Evolutionary conservation across 2,797 vertebrate genomes (phyloP).

Genomic region (Phyllotis vaccarum): DNA sequence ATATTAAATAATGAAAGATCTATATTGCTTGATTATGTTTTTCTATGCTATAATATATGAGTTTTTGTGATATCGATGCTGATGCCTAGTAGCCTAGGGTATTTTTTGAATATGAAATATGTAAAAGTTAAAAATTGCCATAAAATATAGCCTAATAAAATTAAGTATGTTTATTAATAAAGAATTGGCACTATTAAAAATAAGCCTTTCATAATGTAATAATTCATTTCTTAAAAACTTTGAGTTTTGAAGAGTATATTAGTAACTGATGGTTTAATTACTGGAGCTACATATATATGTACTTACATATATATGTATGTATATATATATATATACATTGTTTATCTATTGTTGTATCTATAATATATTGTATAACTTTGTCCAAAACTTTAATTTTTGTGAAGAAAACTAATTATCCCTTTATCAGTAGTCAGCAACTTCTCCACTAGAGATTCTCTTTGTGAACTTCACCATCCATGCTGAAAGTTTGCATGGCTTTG

Average conservation of each 20-base stretch:
- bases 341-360: neutral
- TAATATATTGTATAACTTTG: neutral
- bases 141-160: slow-evolving; percentile 56
- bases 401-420: neutral
- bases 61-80: neutral
- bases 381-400: neutral
- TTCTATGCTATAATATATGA: slow-evolving; percentile 49
- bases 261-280: slow-evolving; percentile 23
- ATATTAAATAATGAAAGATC: slow-evolving; percentile 64
- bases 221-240: slow-evolving; percentile 52
- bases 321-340: neutral
- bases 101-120: slow-evolving; percentile 42
- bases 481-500: neutral
- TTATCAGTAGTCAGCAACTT: neutral
- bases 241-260: slow-evolving; percentile 6
- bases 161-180: neutral
- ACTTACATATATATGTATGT: neutral
- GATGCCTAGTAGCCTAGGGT: neutral
- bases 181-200: neutral
- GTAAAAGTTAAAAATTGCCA: neutral
- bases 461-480: neutral
- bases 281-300: neutral
- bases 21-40: slow-evolving; percentile 58
- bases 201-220: slow-evolving; percentile 8
- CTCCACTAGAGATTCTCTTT: neutral